Percentiles rank a stretch among this genome's conserved stretches.
These are phyloP conservation scores for Pygmarrhopalites habei DNA, from an alignment of 1,140 invertebrate species.

Conservation along the genomic window DNA sequence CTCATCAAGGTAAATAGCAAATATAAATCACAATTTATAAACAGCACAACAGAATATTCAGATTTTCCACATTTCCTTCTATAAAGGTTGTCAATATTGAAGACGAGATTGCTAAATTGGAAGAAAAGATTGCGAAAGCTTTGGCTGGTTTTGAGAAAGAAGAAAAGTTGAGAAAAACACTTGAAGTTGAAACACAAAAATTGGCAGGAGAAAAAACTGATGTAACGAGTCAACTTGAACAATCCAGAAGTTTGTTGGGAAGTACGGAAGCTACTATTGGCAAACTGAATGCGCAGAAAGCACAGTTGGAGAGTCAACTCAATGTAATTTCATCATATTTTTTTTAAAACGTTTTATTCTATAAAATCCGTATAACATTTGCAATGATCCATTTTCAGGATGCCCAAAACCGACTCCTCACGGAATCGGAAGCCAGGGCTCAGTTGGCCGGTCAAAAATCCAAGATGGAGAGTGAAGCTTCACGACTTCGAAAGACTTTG, in stretches of 20 bases:
- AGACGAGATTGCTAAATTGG: constrained; percentile 64
- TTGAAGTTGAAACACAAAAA: constrained; percentile 87
- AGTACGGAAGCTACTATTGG: constrained; percentile 86
- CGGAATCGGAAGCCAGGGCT: constrained; percentile 33
- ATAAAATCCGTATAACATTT: too few species aligned
- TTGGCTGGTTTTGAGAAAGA: constrained; percentile 90
- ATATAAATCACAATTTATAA: too few species aligned
- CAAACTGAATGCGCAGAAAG: constrained; percentile 92
- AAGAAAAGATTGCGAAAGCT: constrained; percentile 89
- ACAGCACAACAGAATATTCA: too few species aligned
- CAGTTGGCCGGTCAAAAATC: constrained; percentile 40
- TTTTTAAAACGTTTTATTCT: not conserved
- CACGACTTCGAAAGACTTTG: constrained; percentile 90
- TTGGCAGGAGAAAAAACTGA: constrained; percentile 87
- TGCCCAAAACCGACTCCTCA: constrained; percentile 76
- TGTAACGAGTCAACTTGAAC: constrained; percentile 75
- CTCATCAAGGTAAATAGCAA: not conserved
- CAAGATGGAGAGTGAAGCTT: constrained; percentile 87
- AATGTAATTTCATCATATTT: constrained; percentile 71
- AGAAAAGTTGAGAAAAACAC: constrained; percentile 92
- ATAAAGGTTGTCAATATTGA: not conserved
- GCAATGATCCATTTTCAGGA: too few species aligned
- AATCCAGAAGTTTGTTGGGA: constrained; percentile 77
- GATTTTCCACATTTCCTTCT: too few species aligned
- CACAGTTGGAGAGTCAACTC: constrained; percentile 90